These are phyloP conservation scores for Burhinus bistriatus DNA, from an alignment of 2,113 vertebrate genomes.

Conservation along the genomic window DNA sequence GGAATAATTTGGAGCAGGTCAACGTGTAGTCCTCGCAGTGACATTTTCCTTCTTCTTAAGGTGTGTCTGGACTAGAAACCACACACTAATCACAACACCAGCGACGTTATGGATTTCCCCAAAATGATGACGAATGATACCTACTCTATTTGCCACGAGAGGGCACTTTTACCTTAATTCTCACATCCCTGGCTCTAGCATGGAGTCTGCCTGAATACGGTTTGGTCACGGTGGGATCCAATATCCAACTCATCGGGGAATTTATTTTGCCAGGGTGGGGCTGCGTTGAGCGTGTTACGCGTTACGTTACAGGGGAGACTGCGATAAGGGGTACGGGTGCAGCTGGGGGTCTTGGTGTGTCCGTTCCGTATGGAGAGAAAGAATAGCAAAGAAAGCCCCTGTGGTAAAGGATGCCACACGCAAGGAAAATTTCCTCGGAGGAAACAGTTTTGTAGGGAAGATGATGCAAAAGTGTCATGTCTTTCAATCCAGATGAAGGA, in stretches of 20 bases:
- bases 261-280: neutral
- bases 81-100: neutral
- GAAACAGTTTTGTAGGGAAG: neutral
- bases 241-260: neutral
- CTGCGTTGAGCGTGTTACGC: neutral
- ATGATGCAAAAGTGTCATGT: neutral
- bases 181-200: neutral
- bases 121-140: neutral
- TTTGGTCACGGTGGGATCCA: neutral
- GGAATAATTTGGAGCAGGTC: neutral
- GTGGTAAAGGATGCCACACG: neutral
- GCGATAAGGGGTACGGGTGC: too few relatives aligned
- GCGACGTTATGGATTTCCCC: neutral
- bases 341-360: neutral
- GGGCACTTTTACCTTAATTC: constrained; percentile 4
- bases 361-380: neutral
- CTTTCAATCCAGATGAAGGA: neutral
- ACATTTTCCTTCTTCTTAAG: neutral
- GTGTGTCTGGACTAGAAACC: neutral
- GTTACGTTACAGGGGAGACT: fast-evolving
- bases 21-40: neutral
- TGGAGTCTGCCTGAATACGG: neutral
- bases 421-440: neutral
- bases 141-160: neutral
- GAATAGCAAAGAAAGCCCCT: neutral